Percentiles rank a stretch among this genome's conserved stretches.
These are phyloP conservation scores for Sapajus apella DNA, from an alignment of 2,113 vertebrate species.

Conservation along the genomic window DNA sequence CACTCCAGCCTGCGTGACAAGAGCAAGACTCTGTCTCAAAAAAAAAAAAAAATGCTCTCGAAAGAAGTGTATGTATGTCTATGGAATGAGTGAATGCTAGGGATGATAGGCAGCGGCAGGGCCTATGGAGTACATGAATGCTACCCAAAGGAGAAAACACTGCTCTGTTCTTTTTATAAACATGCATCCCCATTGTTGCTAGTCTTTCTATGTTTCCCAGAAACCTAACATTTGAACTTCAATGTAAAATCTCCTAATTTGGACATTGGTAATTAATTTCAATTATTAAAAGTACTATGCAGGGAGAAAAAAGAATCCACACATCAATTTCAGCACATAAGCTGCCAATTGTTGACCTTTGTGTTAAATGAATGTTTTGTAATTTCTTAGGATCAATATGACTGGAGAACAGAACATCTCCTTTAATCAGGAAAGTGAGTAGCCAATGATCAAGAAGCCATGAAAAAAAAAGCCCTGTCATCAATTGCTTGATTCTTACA, in stretches of 20 bases:
- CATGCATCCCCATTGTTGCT: too few species aligned
- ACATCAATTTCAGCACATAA: neutral
- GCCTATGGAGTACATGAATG: neutral
- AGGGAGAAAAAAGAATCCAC: neutral
- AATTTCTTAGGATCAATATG: neutral
- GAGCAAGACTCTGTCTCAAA: neutral
- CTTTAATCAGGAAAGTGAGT: neutral
- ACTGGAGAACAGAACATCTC: neutral
- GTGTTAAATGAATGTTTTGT: neutral
- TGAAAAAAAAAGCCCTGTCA: too few species aligned
- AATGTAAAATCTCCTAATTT: neutral
- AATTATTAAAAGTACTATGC: neutral
- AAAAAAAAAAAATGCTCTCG: neutral
- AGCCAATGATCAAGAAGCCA: neutral
- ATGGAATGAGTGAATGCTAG: neutral
- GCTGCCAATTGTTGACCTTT: neutral
- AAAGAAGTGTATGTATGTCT: neutral
- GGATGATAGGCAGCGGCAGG: too few species aligned
- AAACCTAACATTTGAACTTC: neutral
- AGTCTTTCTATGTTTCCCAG: neutral
- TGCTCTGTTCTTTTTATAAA: neutral
- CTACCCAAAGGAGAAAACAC: neutral
- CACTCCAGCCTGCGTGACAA: too few species aligned
- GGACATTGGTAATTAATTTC: neutral
- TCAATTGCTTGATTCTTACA: neutral